Evolutionary conservation across 2,113 vertebrate genomes (phyloP), one percentile per base, ranked within the genome.

Genomic region (Cranoglanis bouderius): DNA sequence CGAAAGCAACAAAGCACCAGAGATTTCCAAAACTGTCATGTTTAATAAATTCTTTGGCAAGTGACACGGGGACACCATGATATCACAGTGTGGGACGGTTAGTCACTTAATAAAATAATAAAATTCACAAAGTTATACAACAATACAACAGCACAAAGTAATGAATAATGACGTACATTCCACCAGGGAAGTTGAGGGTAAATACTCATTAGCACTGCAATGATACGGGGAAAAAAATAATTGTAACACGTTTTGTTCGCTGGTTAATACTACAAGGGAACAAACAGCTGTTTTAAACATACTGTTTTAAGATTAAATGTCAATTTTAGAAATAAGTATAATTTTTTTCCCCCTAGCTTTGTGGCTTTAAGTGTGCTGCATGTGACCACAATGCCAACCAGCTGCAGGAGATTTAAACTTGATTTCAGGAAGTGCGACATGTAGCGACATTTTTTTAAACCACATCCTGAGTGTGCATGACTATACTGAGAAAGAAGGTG

Each of bases 101-200:
- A 43, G 74, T 55, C 84, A 85, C n/a, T 55, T 55, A 81, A 40
- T 77, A 77, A 90, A 81, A 87, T 65, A 89, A 77, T 40, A 78
- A 84, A n/a, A 72, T 53, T 83, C 40, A 65, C 59, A 89, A 83
- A 26, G 72, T 86, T 26, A 75, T 29, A 59, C 26, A 74, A 43
- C 67, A 78, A 86, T 61, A 90, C 40, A 53, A 29, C 43, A 72
- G n/a, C 46, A 85, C 55, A 87, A 86, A 88, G 55, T 80, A 65
- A 65, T 19, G 57, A 82, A 75, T 75, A n/a, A 87, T 51, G 19
- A 86, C 21, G 4, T 53, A 32, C 59, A 87, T 87, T 90, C 85
- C 90, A 87, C 90, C 90, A 87, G 90, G 88, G 87, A 89, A 90
- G 78, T 89, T 53, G n/a, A 84, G 88, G 75, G 80, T 70, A 29